Evolutionary conservation across 2,113 vertebrate genomes (phyloP).

Genomic region (Egretta garzetta): DNA sequence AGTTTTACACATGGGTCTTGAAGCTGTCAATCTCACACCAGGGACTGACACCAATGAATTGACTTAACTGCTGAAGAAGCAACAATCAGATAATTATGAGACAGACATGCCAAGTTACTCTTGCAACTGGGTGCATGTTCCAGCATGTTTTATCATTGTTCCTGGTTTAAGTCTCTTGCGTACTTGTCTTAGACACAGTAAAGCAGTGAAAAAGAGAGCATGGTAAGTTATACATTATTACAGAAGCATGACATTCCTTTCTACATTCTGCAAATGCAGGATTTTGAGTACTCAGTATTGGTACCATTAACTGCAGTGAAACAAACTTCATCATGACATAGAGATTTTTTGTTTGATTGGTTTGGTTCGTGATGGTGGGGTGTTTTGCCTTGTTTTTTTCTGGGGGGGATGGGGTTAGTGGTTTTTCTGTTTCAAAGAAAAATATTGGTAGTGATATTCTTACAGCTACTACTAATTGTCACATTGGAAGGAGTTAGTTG

Average conservation of each 20-base stretch:
- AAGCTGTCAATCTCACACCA: neutral
- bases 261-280: neutral
- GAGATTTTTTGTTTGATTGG: rapidly evolving
- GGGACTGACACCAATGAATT: neutral
- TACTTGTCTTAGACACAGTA: neutral
- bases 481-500: neutral
- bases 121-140: neutral
- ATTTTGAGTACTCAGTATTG: neutral
- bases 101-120: neutral
- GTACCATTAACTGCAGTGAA: neutral
- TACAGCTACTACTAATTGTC: neutral
- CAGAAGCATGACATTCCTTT: neutral
- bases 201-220: neutral
- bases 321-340: neutral
- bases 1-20: neutral
- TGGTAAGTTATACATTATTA: neutral
- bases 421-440: neutral
- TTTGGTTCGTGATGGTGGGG: neutral
- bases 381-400: neutral
- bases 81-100: neutral
- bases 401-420: no score
- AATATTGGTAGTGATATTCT: neutral
- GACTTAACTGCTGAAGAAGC: neutral
- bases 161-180: neutral
- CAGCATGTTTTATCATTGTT: neutral